Evolutionary conservation across 2,888 invertebrate genomes (phyloP).

Genomic region (Agrochola lychnidis): DNA sequence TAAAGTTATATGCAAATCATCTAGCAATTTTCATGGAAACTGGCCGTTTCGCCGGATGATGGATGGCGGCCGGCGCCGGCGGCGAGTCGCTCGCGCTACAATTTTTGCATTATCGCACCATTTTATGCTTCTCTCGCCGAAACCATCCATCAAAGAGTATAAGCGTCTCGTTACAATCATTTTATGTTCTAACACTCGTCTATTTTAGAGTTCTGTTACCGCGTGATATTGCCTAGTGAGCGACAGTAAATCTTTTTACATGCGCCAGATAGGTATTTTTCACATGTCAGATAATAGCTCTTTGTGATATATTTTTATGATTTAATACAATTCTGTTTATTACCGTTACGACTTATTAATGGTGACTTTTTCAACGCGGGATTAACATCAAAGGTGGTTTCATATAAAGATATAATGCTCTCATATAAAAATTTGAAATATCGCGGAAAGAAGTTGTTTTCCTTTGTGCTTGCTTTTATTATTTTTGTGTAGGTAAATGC

Average conservation of each 20-base stretch:
- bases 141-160: constrained; percentile 73
- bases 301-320: constrained; percentile 77
- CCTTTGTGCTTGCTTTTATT: constrained; percentile 47
- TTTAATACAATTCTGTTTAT: constrained; percentile 81
- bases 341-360: constrained; percentile 79
- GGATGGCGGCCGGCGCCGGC: constrained; percentile 71
- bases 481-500: constrained; percentile 34
- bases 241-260: constrained; percentile 77
- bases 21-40: constrained; percentile 77
- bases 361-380: constrained; percentile 78
- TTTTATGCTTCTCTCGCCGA: constrained; percentile 77
- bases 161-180: constrained; percentile 68
- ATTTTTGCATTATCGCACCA: constrained; percentile 77
- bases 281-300: constrained; percentile 78
- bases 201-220: constrained; percentile 72
- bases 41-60: constrained; percentile 73
- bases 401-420: constrained; percentile 46
- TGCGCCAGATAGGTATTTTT: constrained; percentile 81
- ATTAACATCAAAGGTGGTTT: constrained; percentile 79
- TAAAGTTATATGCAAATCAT: constrained; percentile 76
- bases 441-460: constrained; percentile 47
- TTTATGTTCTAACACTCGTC: constrained; percentile 72
- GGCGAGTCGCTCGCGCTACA: constrained; percentile 68
- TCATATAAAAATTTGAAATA: constrained; percentile 55
- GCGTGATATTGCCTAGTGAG: constrained; percentile 69